Evolutionary conservation across 2,113 vertebrate genomes (phyloP), one percentile per base, ranked within the genome.

Genomic region (Vanacampus margaritifer): DNA sequence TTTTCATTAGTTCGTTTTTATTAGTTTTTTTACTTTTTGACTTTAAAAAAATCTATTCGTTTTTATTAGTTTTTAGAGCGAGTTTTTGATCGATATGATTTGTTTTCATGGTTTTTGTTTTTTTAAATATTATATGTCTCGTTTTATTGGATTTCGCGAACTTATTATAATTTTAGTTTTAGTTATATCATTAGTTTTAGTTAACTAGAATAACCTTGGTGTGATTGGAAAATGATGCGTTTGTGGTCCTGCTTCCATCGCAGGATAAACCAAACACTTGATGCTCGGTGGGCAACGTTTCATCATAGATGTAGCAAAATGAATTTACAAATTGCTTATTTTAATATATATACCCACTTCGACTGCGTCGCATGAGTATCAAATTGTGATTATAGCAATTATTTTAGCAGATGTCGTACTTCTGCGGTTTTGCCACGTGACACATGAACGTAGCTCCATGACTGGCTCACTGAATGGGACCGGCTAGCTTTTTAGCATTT

Each of bases 401-500:
- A 23, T 39, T n/a, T 39, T 39, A 4, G 4, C 35, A 21, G 3
- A 35, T 19, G 17, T 36, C 56, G 1, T 10, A 6, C 19, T 16
- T 57, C 1, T 14, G 21, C 43, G n/a, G 37, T 62, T 24, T 62
- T 23, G n/a, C 19, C 37, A 62, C 39, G 41, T 41, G 60, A 62
- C 39, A 12, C 60, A 1, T 24, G 36, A 62, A 62, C 23, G 60
- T 39, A 43, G 1, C 60, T 14, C 23, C n/a, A n/a, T n/a, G n/a
- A n/a, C n/a, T n/a, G 32, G 37, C n/a, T 12, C 17, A 6, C 26
- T 19, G n/a, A 26, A 41, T 62, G 21, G 21, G 36, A 24, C 6
- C 12, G 16, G 59, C 93, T 86, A 95, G 63, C 43, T 3, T 64
- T 35, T 65, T 50, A 46, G 48, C 32, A 6, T 67, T 73, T 74